Evolutionary conservation across 64 coral and sea anemone genomes (phyloP).

Genomic region (Dendronephthya gigantea): DNA sequence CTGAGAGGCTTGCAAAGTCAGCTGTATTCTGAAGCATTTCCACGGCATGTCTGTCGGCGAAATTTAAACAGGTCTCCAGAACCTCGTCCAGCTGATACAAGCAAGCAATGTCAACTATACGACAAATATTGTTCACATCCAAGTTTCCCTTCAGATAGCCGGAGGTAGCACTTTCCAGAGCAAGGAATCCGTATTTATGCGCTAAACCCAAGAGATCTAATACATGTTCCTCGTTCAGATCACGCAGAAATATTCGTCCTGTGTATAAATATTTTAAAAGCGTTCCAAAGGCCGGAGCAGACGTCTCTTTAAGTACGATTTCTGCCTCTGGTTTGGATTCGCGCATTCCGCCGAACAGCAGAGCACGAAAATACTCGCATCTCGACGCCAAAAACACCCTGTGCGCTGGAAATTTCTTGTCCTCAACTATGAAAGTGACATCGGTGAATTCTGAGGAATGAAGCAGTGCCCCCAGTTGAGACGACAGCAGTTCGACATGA

Average conservation of each 20-base stretch:
- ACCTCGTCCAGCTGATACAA: conserved; percentile 75
- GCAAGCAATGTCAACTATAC: conserved; percentile 59
- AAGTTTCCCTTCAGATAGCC: conserved; percentile 73
- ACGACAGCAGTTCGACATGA: conserved; percentile 87
- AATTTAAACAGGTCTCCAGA: conserved; percentile 63
- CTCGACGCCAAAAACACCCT: conserved; percentile 74
- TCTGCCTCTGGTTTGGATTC: conserved; percentile 74
- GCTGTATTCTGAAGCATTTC: conserved; percentile 56
- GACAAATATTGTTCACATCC: conserved; percentile 61
- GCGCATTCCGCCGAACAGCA: conserved; percentile 94
- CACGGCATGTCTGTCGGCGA: conserved; percentile 60
- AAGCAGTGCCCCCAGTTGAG: conserved; percentile 59
- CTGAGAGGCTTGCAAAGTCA: conserved; percentile 64
- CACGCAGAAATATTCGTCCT: conserved; percentile 68
- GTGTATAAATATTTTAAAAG: conserved; percentile 84
- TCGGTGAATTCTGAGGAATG: conserved; percentile 76
- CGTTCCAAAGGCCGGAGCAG: conserved; percentile 61
- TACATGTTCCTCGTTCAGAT: conserved; percentile 59
- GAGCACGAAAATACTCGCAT: conserved; percentile 92
- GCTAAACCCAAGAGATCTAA: conserved; percentile 76
- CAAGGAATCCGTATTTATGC: conserved; percentile 96
- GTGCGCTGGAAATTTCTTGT: conserved; percentile 62
- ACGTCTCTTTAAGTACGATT: conserved; percentile 70
- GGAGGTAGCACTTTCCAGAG: conserved; percentile 87
- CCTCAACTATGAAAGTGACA: conserved; percentile 78